Conservation (phyloP, 1,140 invertebrate species). For the Aethina tumida region DNA sequence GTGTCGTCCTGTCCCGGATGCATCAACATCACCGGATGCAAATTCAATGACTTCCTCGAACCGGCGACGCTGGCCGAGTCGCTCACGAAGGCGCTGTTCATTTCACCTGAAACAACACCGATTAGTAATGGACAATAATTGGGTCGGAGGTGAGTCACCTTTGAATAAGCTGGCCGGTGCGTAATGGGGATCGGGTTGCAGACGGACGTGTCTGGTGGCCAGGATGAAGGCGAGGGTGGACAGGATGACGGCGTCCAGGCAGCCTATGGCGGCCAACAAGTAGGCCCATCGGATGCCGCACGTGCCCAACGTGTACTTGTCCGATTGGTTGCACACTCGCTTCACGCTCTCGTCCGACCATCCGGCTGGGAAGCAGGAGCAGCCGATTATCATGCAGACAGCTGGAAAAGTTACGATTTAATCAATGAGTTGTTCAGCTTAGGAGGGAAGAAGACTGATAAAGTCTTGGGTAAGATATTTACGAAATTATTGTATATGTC, state of each 20-base stretch:
- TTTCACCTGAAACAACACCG: conserved; percentile 66
- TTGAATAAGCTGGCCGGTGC: conserved; percentile 46
- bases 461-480: too few species aligned
- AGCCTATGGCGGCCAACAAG: conserved; percentile 83
- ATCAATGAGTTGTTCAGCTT: too few species aligned
- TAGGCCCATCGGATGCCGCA: conserved; percentile 94
- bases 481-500: too few species aligned
- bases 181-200: conserved; percentile 73
- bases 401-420: conserved; percentile 63
- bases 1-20: conserved; percentile 56
- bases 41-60: conserved; percentile 72
- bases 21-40: conserved; percentile 76
- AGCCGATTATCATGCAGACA: conserved; percentile 69
- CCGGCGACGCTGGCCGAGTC: conserved; percentile 73
- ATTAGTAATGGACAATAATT: too few species aligned
- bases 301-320: conserved; percentile 62
- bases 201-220: conserved; percentile 74
- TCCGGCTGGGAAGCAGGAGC: conserved; percentile 84
- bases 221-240: conserved; percentile 88
- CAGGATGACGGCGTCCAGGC: conserved; percentile 82
- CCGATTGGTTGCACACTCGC: conserved; percentile 73
- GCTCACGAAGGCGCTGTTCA: conserved; percentile 72
- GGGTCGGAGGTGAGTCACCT: conserved; percentile 40
- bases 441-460: too few species aligned
- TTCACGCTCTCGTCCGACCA: conserved; percentile 79